A percentile compares a stretch with the other conserved stretches of the same genome.
These are phyloP conservation scores for Archegozetes longisetosus DNA, from an alignment of 1,140 invertebrate species.

Conservation along the genomic window DNA sequence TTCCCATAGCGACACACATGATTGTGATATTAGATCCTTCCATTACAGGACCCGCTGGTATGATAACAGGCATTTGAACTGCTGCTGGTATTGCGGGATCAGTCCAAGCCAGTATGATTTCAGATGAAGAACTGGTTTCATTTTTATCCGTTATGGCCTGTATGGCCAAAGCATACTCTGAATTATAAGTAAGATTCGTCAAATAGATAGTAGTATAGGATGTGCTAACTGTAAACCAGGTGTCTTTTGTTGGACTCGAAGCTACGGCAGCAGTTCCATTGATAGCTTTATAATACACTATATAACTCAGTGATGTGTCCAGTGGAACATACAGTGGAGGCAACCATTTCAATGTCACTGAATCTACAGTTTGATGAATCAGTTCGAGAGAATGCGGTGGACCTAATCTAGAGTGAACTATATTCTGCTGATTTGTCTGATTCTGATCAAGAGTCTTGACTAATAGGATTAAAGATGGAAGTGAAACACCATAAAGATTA, in stretches of 20 bases:
- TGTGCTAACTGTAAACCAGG: not conserved
- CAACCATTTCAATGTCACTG: constrained; percentile 58
- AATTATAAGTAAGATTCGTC: constrained; percentile 20
- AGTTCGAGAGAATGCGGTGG: constrained; percentile 57
- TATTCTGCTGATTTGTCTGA: constrained; percentile 1
- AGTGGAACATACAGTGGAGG: constrained; percentile 40
- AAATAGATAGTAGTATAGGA: not conserved
- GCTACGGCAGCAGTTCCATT: constrained; percentile 2
- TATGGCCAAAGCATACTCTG: constrained; percentile 22
- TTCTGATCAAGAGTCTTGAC: constrained; percentile 38
- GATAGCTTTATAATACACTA: constrained; percentile 6
- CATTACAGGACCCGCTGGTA: constrained; percentile 50
- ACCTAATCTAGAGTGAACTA: constrained; percentile 40
- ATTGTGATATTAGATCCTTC: constrained; percentile 68
- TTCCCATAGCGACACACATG: constrained; percentile 61
- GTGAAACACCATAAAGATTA: constrained; percentile 52
- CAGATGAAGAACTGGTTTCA: constrained; percentile 18
- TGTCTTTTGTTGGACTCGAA: constrained; percentile 42
- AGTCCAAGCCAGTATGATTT: constrained; percentile 59
- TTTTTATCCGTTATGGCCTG: constrained; percentile 16
- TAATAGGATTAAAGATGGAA: constrained; percentile 58
- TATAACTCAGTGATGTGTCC: not conserved
- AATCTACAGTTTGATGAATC: constrained; percentile 52
- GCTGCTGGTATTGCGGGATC: constrained; percentile 66
- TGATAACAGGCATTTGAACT: constrained; percentile 63